Percentiles rank a stretch among this genome's conserved stretches.
phyloP scores from a whole-genome alignment of 92 coral and sea anemone genomes.

The Palythoa grandis region DNA sequence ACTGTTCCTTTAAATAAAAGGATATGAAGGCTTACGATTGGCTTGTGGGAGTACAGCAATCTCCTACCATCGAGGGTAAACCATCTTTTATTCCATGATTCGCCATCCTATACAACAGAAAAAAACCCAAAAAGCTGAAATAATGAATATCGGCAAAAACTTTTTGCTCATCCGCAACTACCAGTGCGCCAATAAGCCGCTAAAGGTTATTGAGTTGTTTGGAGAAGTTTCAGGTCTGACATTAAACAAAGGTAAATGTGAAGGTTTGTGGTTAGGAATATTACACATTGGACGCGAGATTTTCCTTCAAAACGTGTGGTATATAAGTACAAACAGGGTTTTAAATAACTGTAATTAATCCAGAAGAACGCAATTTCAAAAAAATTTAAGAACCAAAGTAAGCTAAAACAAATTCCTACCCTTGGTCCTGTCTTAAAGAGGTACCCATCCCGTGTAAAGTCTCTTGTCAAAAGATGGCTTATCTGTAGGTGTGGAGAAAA shows the following conservation, averaged over 20 bases:
- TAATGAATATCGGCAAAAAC: too few species aligned
- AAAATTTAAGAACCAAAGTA: background rate
- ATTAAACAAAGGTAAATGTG: too few species aligned
- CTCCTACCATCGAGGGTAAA: constrained; percentile 3
- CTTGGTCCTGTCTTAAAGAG: background rate
- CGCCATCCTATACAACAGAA: background rate
- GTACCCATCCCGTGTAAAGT: background rate
- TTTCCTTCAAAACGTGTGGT: too few species aligned
- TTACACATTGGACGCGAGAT: too few species aligned
- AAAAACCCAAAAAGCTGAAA: background rate
- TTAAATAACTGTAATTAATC: too few species aligned
- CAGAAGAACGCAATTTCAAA: background rate
- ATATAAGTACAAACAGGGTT: too few species aligned
- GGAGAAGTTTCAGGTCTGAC: too few species aligned
- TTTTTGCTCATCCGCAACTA: too few species aligned
- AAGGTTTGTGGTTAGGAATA: too few species aligned
- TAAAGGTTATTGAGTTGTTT: too few species aligned
- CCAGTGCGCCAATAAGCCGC: too few species aligned
- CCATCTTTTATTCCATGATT: constrained; percentile 7
- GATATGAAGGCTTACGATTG: background rate
- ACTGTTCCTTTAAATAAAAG: background rate
- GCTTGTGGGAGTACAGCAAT: background rate
- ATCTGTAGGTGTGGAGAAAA: background rate
- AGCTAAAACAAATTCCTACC: background rate
- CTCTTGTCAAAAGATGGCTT: constrained; percentile 9